Base-by-base conservation (phyloP, 2,888 invertebrate genomes). In the Lithodes maja region DNA sequence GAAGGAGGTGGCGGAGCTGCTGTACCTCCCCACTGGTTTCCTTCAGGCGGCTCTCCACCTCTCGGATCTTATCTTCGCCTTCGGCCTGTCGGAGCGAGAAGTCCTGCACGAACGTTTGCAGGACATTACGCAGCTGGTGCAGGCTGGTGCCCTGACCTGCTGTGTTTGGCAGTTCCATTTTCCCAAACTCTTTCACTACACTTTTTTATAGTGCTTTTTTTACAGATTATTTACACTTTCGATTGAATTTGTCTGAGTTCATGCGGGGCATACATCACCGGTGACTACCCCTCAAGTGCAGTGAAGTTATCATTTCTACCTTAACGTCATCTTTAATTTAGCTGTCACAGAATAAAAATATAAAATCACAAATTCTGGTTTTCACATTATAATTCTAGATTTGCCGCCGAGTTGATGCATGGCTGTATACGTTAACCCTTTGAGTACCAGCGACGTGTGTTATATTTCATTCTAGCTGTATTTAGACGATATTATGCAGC, bases 41-140 rank as follows among this genome's bases (percentile, higher is more conserved):
- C 7, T 54, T 75, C 49, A 82, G 49, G 2, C 74, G 33, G 55
- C 82, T 55, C 82, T 87, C 86, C n/a, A 82, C 82, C 54, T 82
- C 82, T 2, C 82, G 61, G 61, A 87, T 55, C 52, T 77, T 74
- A 3, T 15, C 49, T 52, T 87, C 86, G 3, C 82, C 82, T 49
- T 74, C 82, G 2, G 75, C 82, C 82, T 87, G 86, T 12, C 86
- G 75, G 9, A 71, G 7, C 74, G 75, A 75, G 82, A 82, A 87
- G 17, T 82, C 86, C 68, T 83, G 55, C 68, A 87, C 52, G 55
- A 87, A 77, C 33, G 68, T 52, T 12, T 82, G 55, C 52, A 82
- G 68, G 2, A 79, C 79, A 74, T 85, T 55, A 49, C 85, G 78
- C 15, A 85, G 52, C 49, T 84, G 84, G 9, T 81, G 81, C 61